Conservation (phyloP, 1,140 invertebrate species). For the Idris sp. region DNA sequence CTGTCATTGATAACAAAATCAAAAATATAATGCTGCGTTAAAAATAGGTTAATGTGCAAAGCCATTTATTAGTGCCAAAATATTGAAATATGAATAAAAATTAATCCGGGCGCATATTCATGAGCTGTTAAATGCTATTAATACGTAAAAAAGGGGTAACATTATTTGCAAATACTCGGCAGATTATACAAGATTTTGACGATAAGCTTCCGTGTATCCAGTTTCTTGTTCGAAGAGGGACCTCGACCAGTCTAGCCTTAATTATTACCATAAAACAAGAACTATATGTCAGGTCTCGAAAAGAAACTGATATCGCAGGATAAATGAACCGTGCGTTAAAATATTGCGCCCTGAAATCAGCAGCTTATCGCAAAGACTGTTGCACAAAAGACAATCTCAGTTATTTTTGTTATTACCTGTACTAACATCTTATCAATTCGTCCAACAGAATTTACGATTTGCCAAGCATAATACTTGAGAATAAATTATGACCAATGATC, state of each 20-base stretch:
- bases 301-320: conserved; percentile 50
- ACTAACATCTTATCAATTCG: no score
- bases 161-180: conserved; percentile 44
- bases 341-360: conserved; percentile 47
- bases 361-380: conserved; percentile 28
- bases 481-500: no score
- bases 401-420: conserved; percentile 44
- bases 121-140: conserved; percentile 32
- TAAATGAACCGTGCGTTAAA: conserved; percentile 54
- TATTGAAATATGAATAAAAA: no score
- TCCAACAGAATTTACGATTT: no score
- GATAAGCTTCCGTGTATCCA: conserved; percentile 56
- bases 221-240: conserved; percentile 44
- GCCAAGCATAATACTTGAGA: no score
- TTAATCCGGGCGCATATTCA: conserved; percentile 26
- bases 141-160: conserved; percentile 22
- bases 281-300: no score
- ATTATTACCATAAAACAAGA: conserved; percentile 56
- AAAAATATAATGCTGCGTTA: no score
- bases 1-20: no score
- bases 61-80: no score
- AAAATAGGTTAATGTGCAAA: no score
- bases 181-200: conserved; percentile 35
- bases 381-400: conserved; percentile 25
- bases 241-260: conserved; percentile 18